Evolutionary conservation across 2,888 invertebrate genomes (phyloP).

Genomic region (Himalopsyche tibetana): DNA sequence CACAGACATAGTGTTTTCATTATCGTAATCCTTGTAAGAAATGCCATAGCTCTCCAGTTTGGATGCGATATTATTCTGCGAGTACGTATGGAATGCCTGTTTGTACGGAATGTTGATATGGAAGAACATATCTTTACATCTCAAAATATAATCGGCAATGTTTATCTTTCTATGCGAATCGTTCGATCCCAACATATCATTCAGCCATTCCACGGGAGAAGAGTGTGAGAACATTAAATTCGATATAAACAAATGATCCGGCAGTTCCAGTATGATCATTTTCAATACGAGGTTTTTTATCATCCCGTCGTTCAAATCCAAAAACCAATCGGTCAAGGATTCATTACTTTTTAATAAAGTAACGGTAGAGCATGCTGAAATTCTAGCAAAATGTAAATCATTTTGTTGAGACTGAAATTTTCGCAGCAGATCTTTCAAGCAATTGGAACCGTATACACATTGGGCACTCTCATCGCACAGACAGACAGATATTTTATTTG

Average conservation of each 20-base stretch:
- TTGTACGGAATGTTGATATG: constrained; percentile 61
- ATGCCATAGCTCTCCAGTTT: constrained; percentile 63
- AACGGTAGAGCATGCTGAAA: constrained; percentile 53
- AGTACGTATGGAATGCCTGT: constrained; percentile 60
- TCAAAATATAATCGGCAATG: constrained; percentile 62
- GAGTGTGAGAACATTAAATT: constrained; percentile 61
- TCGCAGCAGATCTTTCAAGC: constrained; percentile 51
- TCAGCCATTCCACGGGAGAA: constrained; percentile 58
- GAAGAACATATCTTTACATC: constrained; percentile 61
- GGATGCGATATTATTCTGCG: constrained; percentile 60
- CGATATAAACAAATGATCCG: constrained; percentile 62
- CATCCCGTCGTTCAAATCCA: constrained; percentile 56
- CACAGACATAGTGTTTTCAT: constrained; percentile 56
- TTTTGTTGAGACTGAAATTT: constrained; percentile 63
- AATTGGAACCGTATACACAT: constrained; percentile 59
- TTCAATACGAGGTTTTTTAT: constrained; percentile 59
- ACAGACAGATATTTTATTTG: constrained; percentile 50
- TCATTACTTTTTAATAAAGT: constrained; percentile 48
- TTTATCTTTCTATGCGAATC: constrained; percentile 58
- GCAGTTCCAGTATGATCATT: constrained; percentile 57
- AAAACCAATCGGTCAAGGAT: constrained; percentile 55
- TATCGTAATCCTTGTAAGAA: constrained; percentile 58
- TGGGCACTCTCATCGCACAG: constrained; percentile 49
- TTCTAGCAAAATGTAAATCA: constrained; percentile 63
- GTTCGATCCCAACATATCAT: constrained; percentile 49